Base-by-base conservation (phyloP, 2,113 vertebrate species). In the Leucoraja erinaceus region DNA sequence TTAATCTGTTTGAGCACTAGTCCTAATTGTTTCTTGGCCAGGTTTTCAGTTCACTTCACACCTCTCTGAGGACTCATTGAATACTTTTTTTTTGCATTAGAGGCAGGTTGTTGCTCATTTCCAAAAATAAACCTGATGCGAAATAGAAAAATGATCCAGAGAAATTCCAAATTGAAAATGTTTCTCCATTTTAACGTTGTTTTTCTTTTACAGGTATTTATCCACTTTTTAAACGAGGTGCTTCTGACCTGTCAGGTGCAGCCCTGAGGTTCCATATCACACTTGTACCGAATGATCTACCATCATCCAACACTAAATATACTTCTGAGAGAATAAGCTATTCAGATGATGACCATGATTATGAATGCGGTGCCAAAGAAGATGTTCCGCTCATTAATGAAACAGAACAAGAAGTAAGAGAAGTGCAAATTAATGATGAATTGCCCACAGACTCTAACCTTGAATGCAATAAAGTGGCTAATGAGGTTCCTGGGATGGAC, bases 181-280 rank as follows among this genome's bases (percentile, higher is more conserved):
- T 88, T 18, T 93, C 20, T 94, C 78, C 72, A 77, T 59, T 72
- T 72, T 20, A 70, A 74, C 31, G 14, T 22, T 33, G 68, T 33
- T 9, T 31, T 66, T 75, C 38, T 76, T 95, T 94, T 4, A 4
- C 95, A 99, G 99, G 98, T 0, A 96, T 99, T 11, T 99, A 98
- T 93, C 98, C 98, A 0, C 33, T 99, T 61, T 99, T 99, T 95
- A 96, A 97, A 68, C 96, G 97, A 94, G 97, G 97, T 0, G 97
- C 98, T 77, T 94, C 96, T 47, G 95, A 99, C 95, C 95, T 99
- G 33, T 96, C 95, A 0, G 98, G 98, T 84, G 98, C 98, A 0
- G 97, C 98, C n/a, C 92, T 99, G 0, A 96, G 98, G 22, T 96
- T 98, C 81, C 98, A 98, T 70, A 70, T 99, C 72, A 75, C 95